Evolutionary conservation across 2,113 vertebrate species (phyloP).

Genomic region (Gymnobelideus leadbeateri): DNA sequence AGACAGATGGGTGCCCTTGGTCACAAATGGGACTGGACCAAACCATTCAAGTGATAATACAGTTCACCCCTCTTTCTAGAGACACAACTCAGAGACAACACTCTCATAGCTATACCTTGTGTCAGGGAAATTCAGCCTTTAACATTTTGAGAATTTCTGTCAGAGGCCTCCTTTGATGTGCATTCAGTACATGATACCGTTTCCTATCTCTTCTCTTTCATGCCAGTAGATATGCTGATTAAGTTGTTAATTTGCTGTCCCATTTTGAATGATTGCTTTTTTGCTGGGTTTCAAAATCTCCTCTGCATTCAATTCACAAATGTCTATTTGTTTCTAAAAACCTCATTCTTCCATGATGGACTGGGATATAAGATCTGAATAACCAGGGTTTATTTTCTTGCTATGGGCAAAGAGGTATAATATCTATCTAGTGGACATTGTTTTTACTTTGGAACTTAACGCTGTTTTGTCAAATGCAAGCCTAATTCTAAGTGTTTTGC

Average conservation of each 20-base stretch:
- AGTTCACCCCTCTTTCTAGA: not conserved
- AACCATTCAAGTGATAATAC: not conserved
- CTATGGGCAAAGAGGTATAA: not conserved
- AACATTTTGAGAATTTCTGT: not conserved
- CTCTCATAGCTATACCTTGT: not conserved
- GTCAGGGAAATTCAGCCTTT: not conserved
- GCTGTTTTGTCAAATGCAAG: not conserved
- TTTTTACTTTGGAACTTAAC: not conserved
- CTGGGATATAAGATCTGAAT: not conserved
- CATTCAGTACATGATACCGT: not conserved
- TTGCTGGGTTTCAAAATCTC: not conserved
- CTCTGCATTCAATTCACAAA: not conserved
- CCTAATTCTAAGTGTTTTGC: not conserved
- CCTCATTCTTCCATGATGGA: not conserved
- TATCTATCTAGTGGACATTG: not conserved
- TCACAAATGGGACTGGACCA: not conserved
- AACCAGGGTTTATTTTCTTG: not conserved
- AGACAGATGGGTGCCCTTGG: not conserved
- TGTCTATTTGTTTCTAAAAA: not conserved
- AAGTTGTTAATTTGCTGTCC: not conserved
- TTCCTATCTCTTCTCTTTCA: not conserved
- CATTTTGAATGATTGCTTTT: not conserved
- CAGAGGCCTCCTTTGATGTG: not conserved
- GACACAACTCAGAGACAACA: not conserved
- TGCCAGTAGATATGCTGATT: not conserved